Conservation (phyloP, 2,797 vertebrate species). For the Acanthornis magna region DNA sequence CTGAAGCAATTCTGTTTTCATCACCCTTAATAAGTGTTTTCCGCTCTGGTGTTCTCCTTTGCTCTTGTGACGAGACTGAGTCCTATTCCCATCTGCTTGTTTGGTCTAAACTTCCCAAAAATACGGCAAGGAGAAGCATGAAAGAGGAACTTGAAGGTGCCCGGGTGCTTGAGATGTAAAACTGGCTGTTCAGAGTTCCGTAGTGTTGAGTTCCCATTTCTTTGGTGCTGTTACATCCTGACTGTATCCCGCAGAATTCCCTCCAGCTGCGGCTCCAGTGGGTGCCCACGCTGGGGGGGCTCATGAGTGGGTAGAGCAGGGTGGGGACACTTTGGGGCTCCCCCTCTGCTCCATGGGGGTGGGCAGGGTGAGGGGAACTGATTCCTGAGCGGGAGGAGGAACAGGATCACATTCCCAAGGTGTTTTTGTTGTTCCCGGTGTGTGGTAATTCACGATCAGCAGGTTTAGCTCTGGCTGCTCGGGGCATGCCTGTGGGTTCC, state of each 20-base stretch:
- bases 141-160: slow-evolving; percentile 30
- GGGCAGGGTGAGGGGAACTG: background rate
- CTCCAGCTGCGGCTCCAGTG: accelerated
- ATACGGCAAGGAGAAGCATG: background rate
- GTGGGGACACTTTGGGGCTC: background rate
- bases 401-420: background rate
- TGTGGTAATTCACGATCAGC: background rate
- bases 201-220: background rate
- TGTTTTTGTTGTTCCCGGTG: background rate
- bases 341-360: background rate
- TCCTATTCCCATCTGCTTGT: background rate
- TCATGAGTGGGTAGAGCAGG: background rate
- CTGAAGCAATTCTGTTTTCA: background rate
- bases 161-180: background rate
- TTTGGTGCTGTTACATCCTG: accelerated
- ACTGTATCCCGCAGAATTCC: background rate
- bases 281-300: background rate
- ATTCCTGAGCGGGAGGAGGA: background rate
- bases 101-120: background rate
- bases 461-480: background rate
- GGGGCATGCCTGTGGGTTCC: background rate
- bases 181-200: background rate
- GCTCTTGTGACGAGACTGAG: background rate
- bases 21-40: accelerated
- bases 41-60: background rate